Conservation (phyloP, 1,140 invertebrate species). For the Archegozetes longisetosus region DNA sequence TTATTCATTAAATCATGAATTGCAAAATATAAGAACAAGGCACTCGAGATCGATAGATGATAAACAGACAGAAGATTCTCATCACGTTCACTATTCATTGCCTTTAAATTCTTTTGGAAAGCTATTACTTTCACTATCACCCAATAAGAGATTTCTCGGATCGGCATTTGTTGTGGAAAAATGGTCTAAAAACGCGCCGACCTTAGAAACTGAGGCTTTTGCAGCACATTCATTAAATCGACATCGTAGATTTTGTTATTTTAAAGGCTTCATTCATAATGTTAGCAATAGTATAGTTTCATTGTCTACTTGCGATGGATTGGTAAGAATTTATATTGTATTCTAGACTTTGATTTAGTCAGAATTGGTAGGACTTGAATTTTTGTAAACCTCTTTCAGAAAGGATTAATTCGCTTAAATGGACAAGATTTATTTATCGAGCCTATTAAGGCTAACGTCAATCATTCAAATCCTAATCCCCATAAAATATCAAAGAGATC, state of each 20-base stretch:
- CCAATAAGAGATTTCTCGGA: slow-evolving; percentile 46
- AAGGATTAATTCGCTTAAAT: not conserved
- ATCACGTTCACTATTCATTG: not conserved
- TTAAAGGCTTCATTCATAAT: slow-evolving; percentile 49
- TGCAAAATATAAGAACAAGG: not conserved
- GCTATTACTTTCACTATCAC: slow-evolving; percentile 18
- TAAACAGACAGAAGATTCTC: not conserved
- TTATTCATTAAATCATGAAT: not conserved
- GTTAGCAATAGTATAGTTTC: slow-evolving; percentile 48
- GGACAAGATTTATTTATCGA: not conserved
- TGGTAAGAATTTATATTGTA: slow-evolving; percentile 43
- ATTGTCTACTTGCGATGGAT: slow-evolving; percentile 57
- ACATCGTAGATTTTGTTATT: slow-evolving; percentile 47
- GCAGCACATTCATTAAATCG: slow-evolving; percentile 35
- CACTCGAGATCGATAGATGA: too few relatives aligned
- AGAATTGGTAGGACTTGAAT: too few relatives aligned
- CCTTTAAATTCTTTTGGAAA: not conserved
- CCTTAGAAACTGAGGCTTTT: slow-evolving; percentile 18
- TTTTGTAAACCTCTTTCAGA: not conserved
- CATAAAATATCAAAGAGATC: not conserved
- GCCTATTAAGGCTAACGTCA: not conserved
- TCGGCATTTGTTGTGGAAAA: slow-evolving; percentile 52
- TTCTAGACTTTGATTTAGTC: not conserved
- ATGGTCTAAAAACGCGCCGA: not conserved
- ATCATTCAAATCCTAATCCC: not conserved